Percentiles rank a stretch among this genome's conserved stretches.
These are phyloP conservation scores for Pipistrellus nathusii DNA, from an alignment of 2,797 vertebrate genomes.

Conservation along the genomic window DNA sequence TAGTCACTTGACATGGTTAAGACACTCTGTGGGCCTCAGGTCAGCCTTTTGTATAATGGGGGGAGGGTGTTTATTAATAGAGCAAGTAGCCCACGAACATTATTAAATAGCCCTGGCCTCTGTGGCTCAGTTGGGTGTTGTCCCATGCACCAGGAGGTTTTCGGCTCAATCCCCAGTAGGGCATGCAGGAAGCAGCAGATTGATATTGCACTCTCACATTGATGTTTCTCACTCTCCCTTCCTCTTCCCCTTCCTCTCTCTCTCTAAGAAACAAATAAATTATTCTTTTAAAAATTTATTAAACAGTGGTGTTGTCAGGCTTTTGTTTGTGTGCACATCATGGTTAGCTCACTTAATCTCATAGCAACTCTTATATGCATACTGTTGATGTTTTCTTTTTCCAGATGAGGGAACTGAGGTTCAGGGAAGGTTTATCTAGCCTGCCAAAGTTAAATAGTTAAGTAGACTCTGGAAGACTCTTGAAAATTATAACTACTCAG, in stretches of 20 bases:
- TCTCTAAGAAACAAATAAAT: neutral
- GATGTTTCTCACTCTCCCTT: neutral
- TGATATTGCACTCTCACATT: neutral
- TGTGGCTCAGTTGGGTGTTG: neutral
- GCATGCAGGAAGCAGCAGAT: neutral
- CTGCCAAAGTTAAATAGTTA: neutral
- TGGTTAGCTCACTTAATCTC: neutral
- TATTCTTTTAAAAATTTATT: neutral
- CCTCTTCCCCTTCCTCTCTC: neutral
- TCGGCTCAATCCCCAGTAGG: neutral
- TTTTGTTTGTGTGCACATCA: neutral
- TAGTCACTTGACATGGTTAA: neutral
- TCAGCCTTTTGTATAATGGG: neutral
- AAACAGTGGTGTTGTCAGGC: neutral
- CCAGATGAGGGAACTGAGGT: neutral
- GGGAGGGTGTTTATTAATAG: neutral
- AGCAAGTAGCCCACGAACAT: neutral
- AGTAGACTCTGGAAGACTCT: neutral
- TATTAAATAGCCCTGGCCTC: neutral
- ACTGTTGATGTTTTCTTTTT: slow-evolving; percentile 14
- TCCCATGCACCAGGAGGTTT: neutral
- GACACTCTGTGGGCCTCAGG: neutral
- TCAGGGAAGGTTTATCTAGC: neutral
- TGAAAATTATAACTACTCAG: neutral
- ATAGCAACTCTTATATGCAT: neutral